Evolutionary conservation across 2,113 vertebrate genomes (phyloP).

Genomic region (Zosterops pallidus): DNA sequence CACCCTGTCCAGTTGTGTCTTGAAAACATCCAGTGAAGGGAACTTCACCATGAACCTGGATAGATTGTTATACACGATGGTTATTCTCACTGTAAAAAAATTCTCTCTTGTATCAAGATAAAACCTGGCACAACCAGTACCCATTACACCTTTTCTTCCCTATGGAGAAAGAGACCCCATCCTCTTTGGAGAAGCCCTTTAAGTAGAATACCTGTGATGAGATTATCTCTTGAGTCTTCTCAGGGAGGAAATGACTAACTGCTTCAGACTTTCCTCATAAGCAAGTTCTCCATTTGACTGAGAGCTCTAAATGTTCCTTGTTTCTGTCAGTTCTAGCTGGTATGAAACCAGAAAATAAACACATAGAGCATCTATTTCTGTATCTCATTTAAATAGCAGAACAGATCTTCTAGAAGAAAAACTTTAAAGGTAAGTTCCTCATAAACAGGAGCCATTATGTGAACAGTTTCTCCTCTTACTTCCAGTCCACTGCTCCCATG

Average conservation of each 20-base stretch:
- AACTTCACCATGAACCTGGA: background rate
- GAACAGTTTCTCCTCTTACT: background rate
- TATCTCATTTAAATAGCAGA: background rate
- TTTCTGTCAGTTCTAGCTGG: background rate
- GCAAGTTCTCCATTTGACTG: background rate
- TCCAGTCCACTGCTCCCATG: background rate
- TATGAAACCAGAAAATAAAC: background rate
- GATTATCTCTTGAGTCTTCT: background rate
- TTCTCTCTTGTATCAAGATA: background rate
- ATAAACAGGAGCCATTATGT: background rate
- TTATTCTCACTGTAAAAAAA: background rate
- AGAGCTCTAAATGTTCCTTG: background rate
- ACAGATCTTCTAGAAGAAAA: background rate
- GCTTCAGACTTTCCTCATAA: background rate
- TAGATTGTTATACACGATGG: background rate
- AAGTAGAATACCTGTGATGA: background rate
- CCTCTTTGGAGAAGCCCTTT: background rate
- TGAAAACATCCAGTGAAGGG: background rate
- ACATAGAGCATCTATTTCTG: background rate
- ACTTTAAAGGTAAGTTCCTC: background rate
- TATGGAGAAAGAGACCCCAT: background rate
- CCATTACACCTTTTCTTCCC: background rate
- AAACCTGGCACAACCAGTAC: background rate
- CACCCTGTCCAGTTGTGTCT: accelerated
- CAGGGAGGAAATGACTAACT: background rate